Conservation (phyloP, 2,113 vertebrate genomes). For the Tursiops truncatus region DNA sequence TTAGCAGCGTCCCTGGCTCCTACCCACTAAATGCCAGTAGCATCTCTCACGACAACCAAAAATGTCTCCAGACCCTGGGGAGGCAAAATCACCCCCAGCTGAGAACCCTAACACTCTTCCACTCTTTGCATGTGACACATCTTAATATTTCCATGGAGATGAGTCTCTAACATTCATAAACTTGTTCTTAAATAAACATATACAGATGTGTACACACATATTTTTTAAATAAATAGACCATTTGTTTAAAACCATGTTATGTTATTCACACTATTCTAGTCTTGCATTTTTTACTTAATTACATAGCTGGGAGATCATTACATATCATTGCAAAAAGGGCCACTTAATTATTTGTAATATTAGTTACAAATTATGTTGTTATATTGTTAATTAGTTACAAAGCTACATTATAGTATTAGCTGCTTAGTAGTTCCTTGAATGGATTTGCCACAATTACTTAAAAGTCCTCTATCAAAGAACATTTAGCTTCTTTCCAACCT, state of each 20-base stretch:
- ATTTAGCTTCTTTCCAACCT: neutral
- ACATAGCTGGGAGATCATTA: neutral
- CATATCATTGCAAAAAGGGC: neutral
- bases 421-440: neutral
- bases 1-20: neutral
- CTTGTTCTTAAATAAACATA: neutral
- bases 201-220: neutral
- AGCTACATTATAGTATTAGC: neutral
- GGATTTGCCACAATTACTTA: neutral
- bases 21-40: neutral
- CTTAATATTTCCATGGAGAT: neutral
- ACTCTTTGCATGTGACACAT: neutral
- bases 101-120: neutral
- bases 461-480: neutral
- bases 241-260: conserved; percentile 15
- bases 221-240: neutral
- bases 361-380: neutral
- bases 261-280: neutral
- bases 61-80: neutral
- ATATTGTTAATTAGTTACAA: neutral
- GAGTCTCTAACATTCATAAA: neutral
- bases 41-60: neutral
- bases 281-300: neutral
- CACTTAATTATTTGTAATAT: neutral
- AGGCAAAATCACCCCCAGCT: neutral